Evolutionary conservation across 1,140 invertebrate genomes (phyloP).

Genomic region (Diachasmimorpha longicaudata): DNA sequence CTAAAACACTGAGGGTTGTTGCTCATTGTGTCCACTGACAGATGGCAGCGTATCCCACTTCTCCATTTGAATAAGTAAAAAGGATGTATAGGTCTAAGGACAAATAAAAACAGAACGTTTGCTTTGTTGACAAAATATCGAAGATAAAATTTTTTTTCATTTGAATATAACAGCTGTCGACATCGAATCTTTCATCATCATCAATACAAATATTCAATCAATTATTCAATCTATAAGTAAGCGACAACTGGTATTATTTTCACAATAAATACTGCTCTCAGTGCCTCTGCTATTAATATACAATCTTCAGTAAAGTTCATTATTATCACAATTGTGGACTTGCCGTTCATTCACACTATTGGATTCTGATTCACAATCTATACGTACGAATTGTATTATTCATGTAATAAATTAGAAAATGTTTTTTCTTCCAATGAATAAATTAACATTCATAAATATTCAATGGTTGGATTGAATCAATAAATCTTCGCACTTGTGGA

Average conservation of each 20-base stretch:
- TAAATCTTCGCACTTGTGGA: not conserved
- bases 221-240: no score
- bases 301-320: not conserved
- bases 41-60: not conserved
- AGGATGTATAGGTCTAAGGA: no score
- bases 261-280: not conserved
- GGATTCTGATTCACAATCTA: not conserved
- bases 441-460: not conserved
- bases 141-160: not conserved
- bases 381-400: not conserved
- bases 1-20: not conserved
- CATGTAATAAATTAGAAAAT: not conserved
- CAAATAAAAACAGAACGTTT: no score
- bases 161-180: not conserved
- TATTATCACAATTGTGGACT: conserved; percentile 11
- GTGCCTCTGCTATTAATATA: not conserved
- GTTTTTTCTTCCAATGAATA: not conserved
- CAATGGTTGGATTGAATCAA: not conserved
- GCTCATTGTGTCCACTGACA: not conserved
- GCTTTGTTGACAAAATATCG: not conserved
- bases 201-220: not conserved
- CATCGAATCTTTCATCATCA: not conserved
- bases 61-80: not conserved
- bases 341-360: not conserved
- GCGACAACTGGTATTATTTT: not conserved